phyloP scores from a whole-genome alignment of 2,888 invertebrate genomes.

The Sericinus montela region DNA sequence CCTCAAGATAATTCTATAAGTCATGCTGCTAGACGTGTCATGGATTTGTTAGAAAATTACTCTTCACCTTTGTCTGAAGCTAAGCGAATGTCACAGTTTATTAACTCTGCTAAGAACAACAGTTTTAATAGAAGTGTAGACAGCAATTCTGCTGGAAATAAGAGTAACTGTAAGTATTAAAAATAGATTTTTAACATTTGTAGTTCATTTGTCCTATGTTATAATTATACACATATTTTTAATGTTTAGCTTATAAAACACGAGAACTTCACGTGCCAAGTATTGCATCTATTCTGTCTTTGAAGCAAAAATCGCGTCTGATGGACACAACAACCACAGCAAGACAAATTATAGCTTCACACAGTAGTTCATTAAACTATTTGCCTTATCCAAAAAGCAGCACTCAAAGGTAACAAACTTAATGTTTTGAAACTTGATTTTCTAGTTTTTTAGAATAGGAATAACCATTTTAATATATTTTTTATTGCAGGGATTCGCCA shows the following conservation, averaged over 20 bases:
- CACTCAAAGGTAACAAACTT: conserved; percentile 23
- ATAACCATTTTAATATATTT: too few relatives aligned
- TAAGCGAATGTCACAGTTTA: conserved; percentile 82
- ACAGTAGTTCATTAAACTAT: conserved; percentile 61
- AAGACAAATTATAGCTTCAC: conserved; percentile 78
- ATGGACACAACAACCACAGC: conserved; percentile 82
- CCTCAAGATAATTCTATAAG: conserved; percentile 71
- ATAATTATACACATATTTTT: too few relatives aligned
- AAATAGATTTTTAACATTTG: background rate
- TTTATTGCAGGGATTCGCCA: background rate
- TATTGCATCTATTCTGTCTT: conserved; percentile 80
- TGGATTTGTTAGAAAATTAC: conserved; percentile 89
- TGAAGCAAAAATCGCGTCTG: conserved; percentile 79
- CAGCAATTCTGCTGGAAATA: background rate
- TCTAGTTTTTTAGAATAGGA: too few relatives aligned
- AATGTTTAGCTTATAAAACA: conserved; percentile 45
- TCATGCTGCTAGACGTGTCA: conserved; percentile 86
- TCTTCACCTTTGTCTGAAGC: conserved; percentile 89
- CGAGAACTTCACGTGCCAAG: conserved; percentile 81
- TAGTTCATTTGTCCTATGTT: too few relatives aligned
- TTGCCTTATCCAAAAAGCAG: conserved; percentile 34
- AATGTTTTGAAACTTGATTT: too few relatives aligned
- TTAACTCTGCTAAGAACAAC: conserved; percentile 26
- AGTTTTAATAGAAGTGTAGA: conserved; percentile 21
- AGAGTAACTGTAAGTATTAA: conserved; percentile 27